Conservation (phyloP, 1,140 invertebrate genomes). For the Oryzaephilus surinamensis region DNA sequence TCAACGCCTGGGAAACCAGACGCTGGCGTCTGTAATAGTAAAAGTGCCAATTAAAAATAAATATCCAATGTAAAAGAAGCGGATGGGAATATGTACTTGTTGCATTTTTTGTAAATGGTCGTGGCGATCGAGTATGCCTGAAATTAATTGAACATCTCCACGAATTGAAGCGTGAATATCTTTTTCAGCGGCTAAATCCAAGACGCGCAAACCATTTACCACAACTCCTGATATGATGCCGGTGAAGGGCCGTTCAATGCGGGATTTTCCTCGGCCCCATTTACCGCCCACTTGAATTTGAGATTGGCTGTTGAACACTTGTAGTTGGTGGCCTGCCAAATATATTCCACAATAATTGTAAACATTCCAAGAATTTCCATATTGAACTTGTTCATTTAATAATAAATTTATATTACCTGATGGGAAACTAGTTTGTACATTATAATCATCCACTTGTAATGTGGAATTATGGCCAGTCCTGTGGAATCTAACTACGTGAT, state of each 20-base stretch:
- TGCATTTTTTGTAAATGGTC: conserved; percentile 68
- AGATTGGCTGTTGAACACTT: conserved; percentile 87
- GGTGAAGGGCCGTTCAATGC: conserved; percentile 67
- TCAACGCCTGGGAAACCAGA: conserved; percentile 65
- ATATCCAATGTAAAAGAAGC: conserved; percentile 1
- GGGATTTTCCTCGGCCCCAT: conserved; percentile 60
- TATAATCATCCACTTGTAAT: conserved; percentile 84
- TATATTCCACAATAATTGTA: not conserved
- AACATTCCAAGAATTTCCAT: not conserved
- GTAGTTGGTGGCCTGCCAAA: conserved; percentile 66
- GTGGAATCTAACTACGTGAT: conserved; percentile 86
- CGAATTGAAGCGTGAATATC: conserved; percentile 62
- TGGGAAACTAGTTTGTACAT: conserved; percentile 70
- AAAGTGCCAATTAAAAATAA: not conserved
- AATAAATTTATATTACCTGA: conserved; percentile 51
- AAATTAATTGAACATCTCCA: conserved; percentile 62
- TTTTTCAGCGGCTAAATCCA: conserved; percentile 75
- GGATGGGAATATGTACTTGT: conserved; percentile 44
- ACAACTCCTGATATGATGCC: conserved; percentile 83
- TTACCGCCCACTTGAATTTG: conserved; percentile 83
- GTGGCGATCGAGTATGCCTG: conserved; percentile 60
- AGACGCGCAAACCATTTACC: conserved; percentile 71
- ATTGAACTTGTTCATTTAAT: not conserved
- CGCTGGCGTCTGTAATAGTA: conserved; percentile 59
- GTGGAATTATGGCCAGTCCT: conserved; percentile 81